A percentile compares a stretch with the other conserved stretches of the same genome.
Conservation (phyloP, 2,113 vertebrate species). For the Fulica atra region DNA sequence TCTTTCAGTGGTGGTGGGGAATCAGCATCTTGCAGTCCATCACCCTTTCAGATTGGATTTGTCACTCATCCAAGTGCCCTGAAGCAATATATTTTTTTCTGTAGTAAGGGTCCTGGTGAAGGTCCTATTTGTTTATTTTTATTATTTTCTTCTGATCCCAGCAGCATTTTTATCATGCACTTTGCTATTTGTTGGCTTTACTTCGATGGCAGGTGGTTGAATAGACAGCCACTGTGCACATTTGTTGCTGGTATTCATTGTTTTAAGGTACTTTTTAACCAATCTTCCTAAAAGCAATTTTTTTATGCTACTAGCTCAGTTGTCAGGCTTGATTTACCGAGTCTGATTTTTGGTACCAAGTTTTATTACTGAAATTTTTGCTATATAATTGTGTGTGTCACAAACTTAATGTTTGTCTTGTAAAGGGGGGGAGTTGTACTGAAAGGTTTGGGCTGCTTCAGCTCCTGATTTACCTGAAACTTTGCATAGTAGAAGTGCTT, state of each 20-base stretch:
- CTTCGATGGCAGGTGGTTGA: not conserved
- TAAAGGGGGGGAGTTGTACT: not conserved
- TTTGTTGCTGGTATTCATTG: not conserved
- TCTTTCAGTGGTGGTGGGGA: not conserved
- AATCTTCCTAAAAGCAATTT: not conserved
- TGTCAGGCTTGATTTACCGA: not conserved
- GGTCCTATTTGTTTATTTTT: slow-evolving; percentile 5
- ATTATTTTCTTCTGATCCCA: not conserved
- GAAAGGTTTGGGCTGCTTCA: not conserved
- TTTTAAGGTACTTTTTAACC: not conserved
- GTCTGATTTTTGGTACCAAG: not conserved
- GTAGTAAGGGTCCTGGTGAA: not conserved
- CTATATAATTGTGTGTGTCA: not conserved
- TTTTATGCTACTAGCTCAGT: not conserved
- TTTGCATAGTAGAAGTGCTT: not conserved
- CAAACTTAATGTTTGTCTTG: not conserved
- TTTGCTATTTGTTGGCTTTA: not conserved
- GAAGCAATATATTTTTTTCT: not conserved
- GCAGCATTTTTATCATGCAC: not conserved
- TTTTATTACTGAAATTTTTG: not conserved
- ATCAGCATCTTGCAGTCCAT: not conserved
- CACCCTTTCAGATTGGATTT: not conserved
- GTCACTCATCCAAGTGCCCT: not conserved
- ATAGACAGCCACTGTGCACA: not conserved
- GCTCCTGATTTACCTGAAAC: not conserved